These are phyloP conservation scores for Latrodectus hesperus DNA, from an alignment of 2,888 invertebrate species.

Conservation along the genomic window DNA sequence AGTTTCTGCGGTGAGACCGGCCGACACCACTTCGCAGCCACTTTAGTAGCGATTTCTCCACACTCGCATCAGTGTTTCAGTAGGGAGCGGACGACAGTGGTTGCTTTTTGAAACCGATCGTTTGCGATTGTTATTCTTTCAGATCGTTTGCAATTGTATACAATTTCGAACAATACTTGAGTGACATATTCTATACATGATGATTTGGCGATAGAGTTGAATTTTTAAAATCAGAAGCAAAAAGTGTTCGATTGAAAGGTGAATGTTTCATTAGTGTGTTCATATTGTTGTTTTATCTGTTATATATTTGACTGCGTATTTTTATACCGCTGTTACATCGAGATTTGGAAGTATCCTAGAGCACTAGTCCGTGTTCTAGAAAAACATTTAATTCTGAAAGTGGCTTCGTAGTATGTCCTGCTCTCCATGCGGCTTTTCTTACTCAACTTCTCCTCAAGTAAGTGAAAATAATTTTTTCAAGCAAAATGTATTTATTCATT, in stretches of 20 bases:
- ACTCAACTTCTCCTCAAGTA: slow-evolving; percentile 58
- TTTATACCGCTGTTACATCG: no score
- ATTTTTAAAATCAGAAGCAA: background rate
- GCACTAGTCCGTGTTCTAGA: slow-evolving; percentile 33
- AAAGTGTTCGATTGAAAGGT: no score
- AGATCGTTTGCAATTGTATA: no score
- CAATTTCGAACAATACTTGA: background rate
- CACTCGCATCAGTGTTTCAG: no score
- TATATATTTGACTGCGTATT: no score
- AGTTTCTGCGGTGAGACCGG: slow-evolving; percentile 39
- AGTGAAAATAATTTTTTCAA: background rate
- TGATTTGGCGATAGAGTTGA: slow-evolving; percentile 2
- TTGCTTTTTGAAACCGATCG: no score
- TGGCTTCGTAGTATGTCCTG: slow-evolving; percentile 68
- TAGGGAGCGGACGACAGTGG: no score
- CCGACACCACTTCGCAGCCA: slow-evolving; percentile 1
- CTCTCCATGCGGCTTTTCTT: slow-evolving; percentile 66
- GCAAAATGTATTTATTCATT: no score
- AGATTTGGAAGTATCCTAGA: background rate
- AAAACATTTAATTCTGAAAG: slow-evolving; percentile 19
- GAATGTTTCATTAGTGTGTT: background rate
- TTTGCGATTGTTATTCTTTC: no score
- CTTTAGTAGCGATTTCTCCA: no score
- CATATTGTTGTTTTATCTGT: no score
- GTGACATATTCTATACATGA: background rate